Conservation (phyloP, 2,113 vertebrate genomes). For the Tupaia tana region DNA sequence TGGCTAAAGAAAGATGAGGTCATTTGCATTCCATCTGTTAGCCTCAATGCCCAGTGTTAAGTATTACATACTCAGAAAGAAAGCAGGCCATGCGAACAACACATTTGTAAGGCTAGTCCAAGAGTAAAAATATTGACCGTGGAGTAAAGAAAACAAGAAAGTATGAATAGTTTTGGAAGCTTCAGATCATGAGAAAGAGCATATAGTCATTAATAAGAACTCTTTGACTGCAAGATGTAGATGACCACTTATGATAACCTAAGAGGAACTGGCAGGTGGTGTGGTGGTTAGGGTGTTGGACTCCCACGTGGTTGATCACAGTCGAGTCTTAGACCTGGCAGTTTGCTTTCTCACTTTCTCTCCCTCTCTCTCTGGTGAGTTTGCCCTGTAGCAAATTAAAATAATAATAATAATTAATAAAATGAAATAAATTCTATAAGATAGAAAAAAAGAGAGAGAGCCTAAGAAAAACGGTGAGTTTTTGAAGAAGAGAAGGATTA, state of each 20-base stretch:
- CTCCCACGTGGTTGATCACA: too few relatives aligned
- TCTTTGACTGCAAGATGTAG: not conserved
- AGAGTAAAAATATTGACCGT: not conserved
- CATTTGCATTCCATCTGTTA: conserved; percentile 73
- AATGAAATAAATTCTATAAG: too few relatives aligned
- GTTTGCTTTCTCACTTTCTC: too few relatives aligned
- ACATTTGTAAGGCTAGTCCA: conserved; percentile 6
- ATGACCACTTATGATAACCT: not conserved
- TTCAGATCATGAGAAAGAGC: not conserved
- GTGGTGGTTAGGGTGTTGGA: too few relatives aligned
- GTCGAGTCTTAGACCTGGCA: too few relatives aligned
- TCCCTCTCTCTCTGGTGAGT: too few relatives aligned
- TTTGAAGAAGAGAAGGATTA: not conserved
- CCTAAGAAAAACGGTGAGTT: too few relatives aligned
- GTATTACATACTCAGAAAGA: conserved; percentile 36
- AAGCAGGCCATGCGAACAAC: not conserved
- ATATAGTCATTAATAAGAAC: not conserved
- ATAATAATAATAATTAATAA: too few relatives aligned
- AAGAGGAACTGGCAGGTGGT: not conserved
- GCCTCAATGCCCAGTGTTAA: conserved; percentile 2
- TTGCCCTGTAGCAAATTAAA: too few relatives aligned
- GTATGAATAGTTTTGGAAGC: not conserved
- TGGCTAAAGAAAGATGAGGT: conserved; percentile 59
- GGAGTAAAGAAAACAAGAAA: conserved; percentile 15
- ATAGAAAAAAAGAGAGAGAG: too few relatives aligned